Percentiles rank a stretch among this genome's conserved stretches.
Conservation (phyloP, 1,140 invertebrate genomes). For the Tetragnatha versicolor region DNA sequence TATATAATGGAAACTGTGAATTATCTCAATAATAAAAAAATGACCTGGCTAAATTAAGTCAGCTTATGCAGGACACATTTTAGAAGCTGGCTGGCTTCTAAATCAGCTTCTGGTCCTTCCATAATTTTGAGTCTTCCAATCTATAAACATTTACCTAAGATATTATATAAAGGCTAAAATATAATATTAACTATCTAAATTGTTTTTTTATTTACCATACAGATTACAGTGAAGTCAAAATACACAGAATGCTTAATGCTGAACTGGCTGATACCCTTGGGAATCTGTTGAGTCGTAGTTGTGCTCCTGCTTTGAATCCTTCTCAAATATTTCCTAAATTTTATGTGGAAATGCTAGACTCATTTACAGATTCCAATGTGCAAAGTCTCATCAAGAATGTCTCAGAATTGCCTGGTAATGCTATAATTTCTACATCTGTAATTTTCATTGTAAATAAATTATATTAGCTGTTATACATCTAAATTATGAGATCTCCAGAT, state of each 20-base stretch:
- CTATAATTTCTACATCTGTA: constrained; percentile 3
- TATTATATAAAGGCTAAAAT: constrained; percentile 25
- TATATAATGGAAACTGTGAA: too few species aligned
- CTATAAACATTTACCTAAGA: neutral
- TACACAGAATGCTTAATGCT: constrained; percentile 81
- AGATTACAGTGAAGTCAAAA: constrained; percentile 87
- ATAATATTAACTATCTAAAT: too few species aligned
- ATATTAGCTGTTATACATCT: too few species aligned
- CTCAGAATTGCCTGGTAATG: constrained; percentile 69
- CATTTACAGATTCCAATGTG: constrained; percentile 63
- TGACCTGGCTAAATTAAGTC: too few species aligned
- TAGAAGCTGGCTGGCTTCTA: neutral
- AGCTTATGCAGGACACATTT: too few species aligned
- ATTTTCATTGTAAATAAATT: too few species aligned
- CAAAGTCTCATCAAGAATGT: constrained; percentile 68
- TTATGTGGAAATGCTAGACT: constrained; percentile 65
- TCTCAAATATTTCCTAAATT: constrained; percentile 75
- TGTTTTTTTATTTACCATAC: too few species aligned
- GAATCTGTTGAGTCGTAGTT: constrained; percentile 85
- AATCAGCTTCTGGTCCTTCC: neutral
- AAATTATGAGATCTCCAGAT: too few species aligned
- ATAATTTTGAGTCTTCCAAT: constrained; percentile 3
- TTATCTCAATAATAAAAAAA: too few species aligned
- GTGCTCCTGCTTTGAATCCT: constrained; percentile 80
- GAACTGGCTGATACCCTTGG: constrained; percentile 93